Evolutionary conservation across 23 tunicate species (phyloP), one percentile per base, ranked within the genome.

Genomic region (Botrylloides violaceus): DNA sequence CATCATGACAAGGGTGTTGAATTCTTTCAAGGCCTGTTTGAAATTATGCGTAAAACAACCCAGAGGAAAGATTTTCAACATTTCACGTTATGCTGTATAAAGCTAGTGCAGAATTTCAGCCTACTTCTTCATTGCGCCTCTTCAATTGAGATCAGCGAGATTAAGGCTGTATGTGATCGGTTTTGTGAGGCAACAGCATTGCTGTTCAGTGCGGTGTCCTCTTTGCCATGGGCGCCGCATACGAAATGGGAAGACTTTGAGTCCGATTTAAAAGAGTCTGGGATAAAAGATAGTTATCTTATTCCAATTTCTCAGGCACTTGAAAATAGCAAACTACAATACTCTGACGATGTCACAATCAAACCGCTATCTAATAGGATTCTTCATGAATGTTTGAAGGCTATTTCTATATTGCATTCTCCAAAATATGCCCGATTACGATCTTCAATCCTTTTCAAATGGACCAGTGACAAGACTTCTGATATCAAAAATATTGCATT

Each of bases 211-310:
- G 6, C 58, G 28, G 4, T 80, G 7, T 29, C 66, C 18, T 87
- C 95, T 7, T 27, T 64, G 48, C 74, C 58, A 29, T 87, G 95
- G 95, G 23, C 70, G 1, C 66, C 80, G 38, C 76, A 71, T 27
- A 26, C 66, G 4, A 73, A 83, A 7, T 56, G 61, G 75, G 58
- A 75, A 49, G 95, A 87, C 76, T 71, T 87, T 0, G 70, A 71
- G 33, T 2, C 36, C 34, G 74, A 68, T 43, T 68, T 68, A 1
- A 20, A 19, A 0, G 64, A 50, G 5, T 9, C 79, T 34, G 59
- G 57, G 19, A 53, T 85, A 4, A 48, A 59, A 47, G 58, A 66
- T 24, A 62, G 79, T 9, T 29, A 31, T 28, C 2, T 79, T 35
- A 18, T 65, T 36, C 36, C 78, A 2, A 23, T 79, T n/a, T 65